Evolutionary conservation across 2,113 vertebrate genomes (phyloP).

Genomic region (Corvus moneduloides): DNA sequence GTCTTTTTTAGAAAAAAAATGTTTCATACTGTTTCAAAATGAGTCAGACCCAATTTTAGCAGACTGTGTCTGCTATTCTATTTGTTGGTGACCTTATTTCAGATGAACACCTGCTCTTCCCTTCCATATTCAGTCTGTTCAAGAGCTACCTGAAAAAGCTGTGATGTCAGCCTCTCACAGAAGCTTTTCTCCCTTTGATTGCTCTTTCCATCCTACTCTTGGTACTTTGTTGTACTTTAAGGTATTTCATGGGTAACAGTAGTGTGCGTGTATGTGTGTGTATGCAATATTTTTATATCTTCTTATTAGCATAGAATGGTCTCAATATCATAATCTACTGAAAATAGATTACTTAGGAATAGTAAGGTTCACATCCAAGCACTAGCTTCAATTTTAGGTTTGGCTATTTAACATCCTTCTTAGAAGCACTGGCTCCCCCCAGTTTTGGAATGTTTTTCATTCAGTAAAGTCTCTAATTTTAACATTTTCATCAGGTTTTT

Average conservation of each 20-base stretch:
- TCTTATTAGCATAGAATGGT: not conserved
- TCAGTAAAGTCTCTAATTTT: not conserved
- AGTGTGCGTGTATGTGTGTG: not conserved
- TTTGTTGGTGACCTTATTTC: constrained; percentile 56
- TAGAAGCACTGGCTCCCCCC: not conserved
- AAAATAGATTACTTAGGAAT: not conserved
- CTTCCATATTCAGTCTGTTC: constrained; percentile 19
- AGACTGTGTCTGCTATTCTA: constrained; percentile 26
- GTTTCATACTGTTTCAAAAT: constrained; percentile 45
- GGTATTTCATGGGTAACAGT: not conserved
- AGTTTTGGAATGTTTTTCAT: not conserved
- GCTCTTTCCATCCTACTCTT: not conserved
- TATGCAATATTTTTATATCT: not conserved
- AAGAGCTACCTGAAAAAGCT: constrained; percentile 38
- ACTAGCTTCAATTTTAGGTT: not conserved
- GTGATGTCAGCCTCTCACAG: constrained; percentile 16
- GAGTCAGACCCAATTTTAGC: constrained; percentile 55
- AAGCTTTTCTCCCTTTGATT: not conserved
- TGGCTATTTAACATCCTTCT: not conserved
- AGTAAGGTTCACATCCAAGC: not conserved
- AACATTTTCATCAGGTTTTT: not conserved
- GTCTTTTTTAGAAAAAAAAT: constrained; percentile 8
- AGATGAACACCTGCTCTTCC: constrained; percentile 37
- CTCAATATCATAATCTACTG: not conserved
- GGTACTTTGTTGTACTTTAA: not conserved